Evolutionary conservation across 2,888 invertebrate genomes (phyloP).

Genomic region (Drosophila quinaria): DNA sequence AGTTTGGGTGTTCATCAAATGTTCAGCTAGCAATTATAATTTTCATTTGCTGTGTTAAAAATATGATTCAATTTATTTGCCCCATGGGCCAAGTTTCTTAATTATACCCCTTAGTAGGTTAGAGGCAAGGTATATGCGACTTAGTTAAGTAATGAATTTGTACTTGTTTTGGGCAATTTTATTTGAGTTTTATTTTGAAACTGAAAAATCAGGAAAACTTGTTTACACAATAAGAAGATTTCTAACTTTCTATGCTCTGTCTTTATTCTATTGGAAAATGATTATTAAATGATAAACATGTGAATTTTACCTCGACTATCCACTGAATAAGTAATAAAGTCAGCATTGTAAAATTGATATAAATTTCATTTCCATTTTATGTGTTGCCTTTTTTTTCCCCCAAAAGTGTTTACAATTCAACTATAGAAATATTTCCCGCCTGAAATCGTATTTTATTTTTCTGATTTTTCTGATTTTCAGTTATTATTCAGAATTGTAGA

Average conservation of each 20-base stretch:
- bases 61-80: constrained; percentile 75
- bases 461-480: not conserved
- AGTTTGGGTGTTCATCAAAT: constrained; percentile 45
- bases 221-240: no score
- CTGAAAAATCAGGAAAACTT: no score
- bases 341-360: not conserved
- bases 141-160: no score
- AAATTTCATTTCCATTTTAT: not conserved
- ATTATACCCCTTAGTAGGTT: constrained; percentile 25
- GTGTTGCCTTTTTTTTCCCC: not conserved
- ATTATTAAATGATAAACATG: not conserved
- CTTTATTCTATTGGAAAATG: no score
- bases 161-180: no score
- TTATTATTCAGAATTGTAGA: not conserved
- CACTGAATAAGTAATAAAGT: not conserved
- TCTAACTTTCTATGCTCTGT: no score
- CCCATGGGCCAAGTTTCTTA: constrained; percentile 39
- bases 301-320: not conserved
- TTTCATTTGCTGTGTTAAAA: constrained; percentile 72
- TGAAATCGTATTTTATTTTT: not conserved
- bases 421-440: not conserved
- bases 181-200: no score
- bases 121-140: no score
- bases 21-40: constrained; percentile 79
- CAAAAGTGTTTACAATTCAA: not conserved